Evolutionary conservation across 2,113 vertebrate species (phyloP).

Genomic region (Chlorodrepanis virens): DNA sequence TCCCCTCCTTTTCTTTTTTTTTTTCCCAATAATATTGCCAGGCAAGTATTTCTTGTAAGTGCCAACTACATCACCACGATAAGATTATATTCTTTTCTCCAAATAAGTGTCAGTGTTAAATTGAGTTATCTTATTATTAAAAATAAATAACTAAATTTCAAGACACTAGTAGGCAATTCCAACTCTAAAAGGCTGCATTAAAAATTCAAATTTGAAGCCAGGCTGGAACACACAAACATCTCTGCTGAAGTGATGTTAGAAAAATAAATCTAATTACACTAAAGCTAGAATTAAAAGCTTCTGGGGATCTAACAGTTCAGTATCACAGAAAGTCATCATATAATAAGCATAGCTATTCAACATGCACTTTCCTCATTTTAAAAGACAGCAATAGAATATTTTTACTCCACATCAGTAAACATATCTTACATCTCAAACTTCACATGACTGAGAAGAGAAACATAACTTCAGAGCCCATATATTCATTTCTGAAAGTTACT

Average conservation of each 20-base stretch:
- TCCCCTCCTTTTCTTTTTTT: not conserved
- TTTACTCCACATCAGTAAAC: not conserved
- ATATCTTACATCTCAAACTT: fast-evolving
- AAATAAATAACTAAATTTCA: not conserved
- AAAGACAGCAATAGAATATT: not conserved
- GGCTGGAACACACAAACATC: not conserved
- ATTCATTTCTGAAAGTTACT: not conserved
- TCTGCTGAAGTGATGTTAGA: not conserved
- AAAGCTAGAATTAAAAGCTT: not conserved
- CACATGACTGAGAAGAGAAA: not conserved
- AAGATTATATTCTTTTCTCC: not conserved
- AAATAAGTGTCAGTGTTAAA: not conserved
- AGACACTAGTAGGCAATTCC: not conserved
- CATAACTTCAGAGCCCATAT: not conserved
- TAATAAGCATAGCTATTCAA: not conserved
- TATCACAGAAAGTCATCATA: not conserved
- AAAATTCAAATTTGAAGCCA: not conserved
- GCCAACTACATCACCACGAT: not conserved
- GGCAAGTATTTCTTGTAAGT: not conserved
- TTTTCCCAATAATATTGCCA: not conserved
- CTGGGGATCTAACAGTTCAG: not conserved
- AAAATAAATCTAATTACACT: not conserved
- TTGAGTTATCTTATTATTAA: not conserved
- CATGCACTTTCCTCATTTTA: not conserved
- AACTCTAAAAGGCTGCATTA: not conserved